phyloP scores from a whole-genome alignment of 2,797 vertebrate species.

The Gadopsis bispinosus region DNA sequence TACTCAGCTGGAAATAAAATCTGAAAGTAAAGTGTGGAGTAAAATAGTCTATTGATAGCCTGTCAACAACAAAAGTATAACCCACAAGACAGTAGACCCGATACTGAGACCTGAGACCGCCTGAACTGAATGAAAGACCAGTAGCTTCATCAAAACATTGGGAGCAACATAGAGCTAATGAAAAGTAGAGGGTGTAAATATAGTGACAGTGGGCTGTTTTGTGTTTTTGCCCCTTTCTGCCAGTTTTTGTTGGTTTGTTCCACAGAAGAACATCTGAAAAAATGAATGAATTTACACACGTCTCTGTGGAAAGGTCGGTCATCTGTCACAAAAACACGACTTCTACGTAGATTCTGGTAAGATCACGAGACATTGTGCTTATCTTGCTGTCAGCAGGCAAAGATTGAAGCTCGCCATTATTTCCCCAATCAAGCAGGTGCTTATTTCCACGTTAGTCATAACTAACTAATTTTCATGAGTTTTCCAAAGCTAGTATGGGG shows the following conservation, averaged over 20 bases:
- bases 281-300: not conserved
- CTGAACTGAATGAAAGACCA: not conserved
- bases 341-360: not conserved
- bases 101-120: not conserved
- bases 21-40: not conserved
- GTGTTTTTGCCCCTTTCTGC: not conserved
- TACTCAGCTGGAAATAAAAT: not conserved
- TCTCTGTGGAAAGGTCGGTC: not conserved
- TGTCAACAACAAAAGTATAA: constrained; percentile 15
- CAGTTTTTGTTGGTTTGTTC: constrained; percentile 13
- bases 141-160: constrained; percentile 1
- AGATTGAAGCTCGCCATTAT: not conserved
- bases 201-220: not conserved
- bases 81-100: not conserved
- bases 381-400: not conserved
- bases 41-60: not conserved
- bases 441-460: constrained; percentile 1
- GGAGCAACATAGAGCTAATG: not conserved
- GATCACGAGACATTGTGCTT: not conserved
- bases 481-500: not conserved
- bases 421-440: constrained; percentile 6
- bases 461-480: not conserved
- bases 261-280: not conserved
- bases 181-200: not conserved
- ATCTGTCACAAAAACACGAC: constrained; percentile 4